Base-by-base conservation (phyloP, 2,888 invertebrate species). In the Nipponacmea schrenckii region DNA sequence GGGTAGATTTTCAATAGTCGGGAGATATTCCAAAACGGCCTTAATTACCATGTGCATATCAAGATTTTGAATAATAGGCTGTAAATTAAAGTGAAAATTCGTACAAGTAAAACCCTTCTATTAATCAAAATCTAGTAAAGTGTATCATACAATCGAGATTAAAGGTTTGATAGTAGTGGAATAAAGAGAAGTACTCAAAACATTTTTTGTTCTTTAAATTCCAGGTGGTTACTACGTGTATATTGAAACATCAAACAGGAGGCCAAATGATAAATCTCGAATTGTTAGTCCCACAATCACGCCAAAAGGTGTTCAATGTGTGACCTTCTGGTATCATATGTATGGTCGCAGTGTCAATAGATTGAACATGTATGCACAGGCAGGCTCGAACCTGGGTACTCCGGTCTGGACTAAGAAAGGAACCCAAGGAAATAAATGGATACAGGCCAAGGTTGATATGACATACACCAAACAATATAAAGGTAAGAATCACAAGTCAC, bases 261-360 rank as follows among this genome's bases (percentile, higher is more conserved):
- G 85, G 91, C 79, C 90, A 72, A 91, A 91, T 1, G 91, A 92
- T 79, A 88, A 88, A 62, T 92, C 92, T 0, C 85, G 91, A 71
- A 77, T 86, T 2, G 46, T 81, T 15, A 76, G 77, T 62, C 73
- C 76, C 7, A 69, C 77, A 3, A 63, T 73, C n/a, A 68, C 74
- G 0, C 71, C 68, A 3, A 68, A 64, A 1, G 73, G 74, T 0
- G 56, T 76, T 17, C 76, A 78, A 64, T 87, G 87, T 73, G 74
- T 87, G 7, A 75, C 71, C 17, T 84, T 87, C 76, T 87, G 83
- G 83, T 87, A 87, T 77, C 85, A 86, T 69, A 87, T 87, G 87
- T 85, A 81, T 72, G 87, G 87, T 3, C 76, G 81, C n/a, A 80
- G 83, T 74, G 79, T 85, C 62, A 83, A 80, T 44, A 73, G 75